A percentile compares a stretch with the other conserved stretches of the same genome.
These are phyloP conservation scores for Prionchulus punctatus DNA, from an alignment of 2,888 invertebrate genomes.

Conservation along the genomic window DNA sequence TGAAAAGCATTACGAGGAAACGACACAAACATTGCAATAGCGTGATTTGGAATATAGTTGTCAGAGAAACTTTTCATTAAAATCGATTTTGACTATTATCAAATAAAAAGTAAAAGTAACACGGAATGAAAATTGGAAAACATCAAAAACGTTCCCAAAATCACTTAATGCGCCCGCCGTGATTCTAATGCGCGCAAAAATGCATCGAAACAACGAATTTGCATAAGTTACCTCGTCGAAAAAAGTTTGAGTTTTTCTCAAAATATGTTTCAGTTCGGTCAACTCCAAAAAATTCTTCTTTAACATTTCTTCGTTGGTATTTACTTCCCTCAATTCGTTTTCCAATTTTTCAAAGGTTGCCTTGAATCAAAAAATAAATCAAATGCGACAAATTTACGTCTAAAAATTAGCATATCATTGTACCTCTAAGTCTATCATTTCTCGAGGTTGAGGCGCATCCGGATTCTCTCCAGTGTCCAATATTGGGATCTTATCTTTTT, in stretches of 20 bases:
- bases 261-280: conserved; percentile 81
- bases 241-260: conserved; percentile 86
- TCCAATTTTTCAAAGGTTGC: conserved; percentile 76
- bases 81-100: too few species aligned
- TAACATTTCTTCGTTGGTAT: conserved; percentile 84
- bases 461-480: conserved; percentile 90
- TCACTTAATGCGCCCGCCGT: too few species aligned
- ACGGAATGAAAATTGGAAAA: neutral
- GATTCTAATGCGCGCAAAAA: too few species aligned
- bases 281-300: conserved; percentile 83
- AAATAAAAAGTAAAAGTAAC: too few species aligned
- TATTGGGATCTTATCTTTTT: conserved; percentile 88
- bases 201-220: neutral
- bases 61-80: too few species aligned
- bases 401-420: neutral
- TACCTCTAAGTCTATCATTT: conserved; percentile 96
- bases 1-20: too few species aligned
- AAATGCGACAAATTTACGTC: neutral
- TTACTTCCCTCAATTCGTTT: conserved; percentile 86
- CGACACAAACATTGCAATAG: too few species aligned
- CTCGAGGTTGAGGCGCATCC: conserved; percentile 91
- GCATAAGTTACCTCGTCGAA: conserved; percentile 57
- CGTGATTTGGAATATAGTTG: too few species aligned
- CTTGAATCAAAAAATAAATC: conserved; percentile 22
- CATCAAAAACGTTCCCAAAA: too few species aligned